Percentiles rank a stretch among this genome's conserved stretches.
Evolutionary conservation across 2,888 invertebrate genomes (phyloP).

Genomic region (Prosopocoilus inquinatus): DNA sequence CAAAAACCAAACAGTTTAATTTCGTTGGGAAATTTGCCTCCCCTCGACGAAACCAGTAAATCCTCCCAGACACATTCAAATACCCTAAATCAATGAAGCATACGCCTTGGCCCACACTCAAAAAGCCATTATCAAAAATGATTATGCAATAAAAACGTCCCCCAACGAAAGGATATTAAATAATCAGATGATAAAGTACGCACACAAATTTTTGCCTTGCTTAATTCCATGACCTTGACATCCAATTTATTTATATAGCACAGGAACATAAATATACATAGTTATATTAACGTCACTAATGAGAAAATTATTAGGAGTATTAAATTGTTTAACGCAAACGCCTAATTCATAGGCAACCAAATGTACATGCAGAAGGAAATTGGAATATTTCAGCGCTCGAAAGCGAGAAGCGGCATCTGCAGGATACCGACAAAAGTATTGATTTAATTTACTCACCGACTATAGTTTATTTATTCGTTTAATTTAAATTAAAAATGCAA

Average conservation of each 20-base stretch:
- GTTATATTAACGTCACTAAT: too few relatives aligned
- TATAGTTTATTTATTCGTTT: background rate
- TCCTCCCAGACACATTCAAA: too few relatives aligned
- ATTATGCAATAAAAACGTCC: background rate
- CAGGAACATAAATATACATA: too few relatives aligned
- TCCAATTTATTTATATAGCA: background rate
- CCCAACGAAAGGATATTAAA: constrained; percentile 5
- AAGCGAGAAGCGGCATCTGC: background rate
- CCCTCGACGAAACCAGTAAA: too few relatives aligned
- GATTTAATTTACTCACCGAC: background rate
- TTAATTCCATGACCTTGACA: constrained; percentile 1
- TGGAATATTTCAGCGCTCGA: too few relatives aligned
- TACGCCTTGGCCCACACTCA: background rate
- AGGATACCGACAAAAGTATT: background rate
- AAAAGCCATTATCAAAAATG: background rate
- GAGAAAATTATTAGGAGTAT: background rate
- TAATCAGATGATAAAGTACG: constrained; percentile 4
- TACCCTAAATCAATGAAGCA: background rate
- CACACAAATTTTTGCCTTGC: background rate
- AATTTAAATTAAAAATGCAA: background rate
- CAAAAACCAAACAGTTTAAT: too few relatives aligned
- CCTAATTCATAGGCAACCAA: background rate
- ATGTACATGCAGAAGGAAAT: background rate
- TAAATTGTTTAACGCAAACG: background rate
- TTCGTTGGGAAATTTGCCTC: too few relatives aligned